A percentile compares a stretch with the other conserved stretches of the same genome.
phyloP scores from a whole-genome alignment of 2,888 invertebrate genomes.

The Scaeva pyrastri region DNA sequence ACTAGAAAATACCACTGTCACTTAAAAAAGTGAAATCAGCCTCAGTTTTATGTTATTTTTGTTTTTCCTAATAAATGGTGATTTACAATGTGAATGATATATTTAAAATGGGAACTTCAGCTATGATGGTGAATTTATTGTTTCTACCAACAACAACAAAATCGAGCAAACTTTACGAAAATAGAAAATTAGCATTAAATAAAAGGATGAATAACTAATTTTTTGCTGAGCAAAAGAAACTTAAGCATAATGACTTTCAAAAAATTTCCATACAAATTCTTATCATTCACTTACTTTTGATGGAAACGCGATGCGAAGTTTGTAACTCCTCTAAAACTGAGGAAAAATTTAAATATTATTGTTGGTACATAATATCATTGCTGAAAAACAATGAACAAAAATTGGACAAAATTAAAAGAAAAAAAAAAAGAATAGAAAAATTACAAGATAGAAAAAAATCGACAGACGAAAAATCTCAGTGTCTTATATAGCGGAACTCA shows the following conservation, averaged over 20 bases:
- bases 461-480: not conserved
- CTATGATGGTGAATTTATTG: constrained; percentile 26
- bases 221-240: constrained; percentile 48
- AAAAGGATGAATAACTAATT: constrained; percentile 37
- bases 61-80: constrained; percentile 14
- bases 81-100: constrained; percentile 59
- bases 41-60: not conserved
- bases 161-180: constrained; percentile 3
- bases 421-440: not conserved
- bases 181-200: constrained; percentile 15
- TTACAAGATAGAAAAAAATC: not conserved
- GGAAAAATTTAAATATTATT: constrained; percentile 39
- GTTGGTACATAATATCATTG: not conserved
- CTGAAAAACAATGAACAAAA: constrained; percentile 1
- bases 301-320: constrained; percentile 83
- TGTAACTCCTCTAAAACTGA: constrained; percentile 83
- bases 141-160: constrained; percentile 31
- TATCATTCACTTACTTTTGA: constrained; percentile 81
- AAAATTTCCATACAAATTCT: not conserved
- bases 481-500: no score
- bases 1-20: constrained; percentile 37
- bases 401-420: constrained; percentile 12
- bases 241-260: constrained; percentile 30
- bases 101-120: constrained; percentile 2
- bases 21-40: not conserved